phyloP scores from a whole-genome alignment of 2,888 invertebrate genomes.

The Ormyrus rosae region DNA sequence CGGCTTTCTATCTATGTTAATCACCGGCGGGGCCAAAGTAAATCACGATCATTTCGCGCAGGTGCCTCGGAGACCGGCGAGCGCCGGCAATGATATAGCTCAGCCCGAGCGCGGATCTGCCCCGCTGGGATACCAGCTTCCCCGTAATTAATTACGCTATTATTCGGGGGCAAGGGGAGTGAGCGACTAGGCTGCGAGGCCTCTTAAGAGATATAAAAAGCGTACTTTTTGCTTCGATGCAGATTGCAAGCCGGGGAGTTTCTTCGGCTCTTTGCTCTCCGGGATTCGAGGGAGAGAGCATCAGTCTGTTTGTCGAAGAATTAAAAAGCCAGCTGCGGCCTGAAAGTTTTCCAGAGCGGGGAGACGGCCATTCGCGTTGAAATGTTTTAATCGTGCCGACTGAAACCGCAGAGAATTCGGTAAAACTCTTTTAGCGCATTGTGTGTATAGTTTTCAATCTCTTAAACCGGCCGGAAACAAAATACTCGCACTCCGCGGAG shows the following conservation, averaged over 20 bases:
- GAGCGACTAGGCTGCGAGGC: constrained; percentile 23
- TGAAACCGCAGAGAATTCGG: no score
- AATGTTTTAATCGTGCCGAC: constrained; percentile 12
- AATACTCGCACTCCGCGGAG: no score
- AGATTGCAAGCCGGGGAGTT: constrained; percentile 58
- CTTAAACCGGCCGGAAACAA: no score
- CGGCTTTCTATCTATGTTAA: constrained; percentile 67
- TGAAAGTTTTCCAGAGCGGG: no score
- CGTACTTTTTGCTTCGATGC: constrained; percentile 69
- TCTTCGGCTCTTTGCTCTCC: no score
- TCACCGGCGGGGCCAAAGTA: constrained; percentile 63
- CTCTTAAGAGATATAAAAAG: constrained; percentile 65
- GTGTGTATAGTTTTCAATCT: no score
- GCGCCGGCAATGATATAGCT: not conserved
- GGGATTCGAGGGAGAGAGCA: no score
- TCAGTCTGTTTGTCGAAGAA: no score
- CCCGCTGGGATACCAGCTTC: constrained; percentile 61
- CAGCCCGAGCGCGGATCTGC: constrained; percentile 4
- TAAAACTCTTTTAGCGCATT: no score
- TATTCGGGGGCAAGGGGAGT: constrained; percentile 60
- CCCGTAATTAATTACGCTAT: constrained; percentile 72
- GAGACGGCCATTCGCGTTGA: not conserved
- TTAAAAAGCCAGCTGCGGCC: no score
- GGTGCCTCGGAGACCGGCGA: constrained; percentile 58
- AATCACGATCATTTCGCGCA: constrained; percentile 64